phyloP scores from a whole-genome alignment of 2,888 invertebrate genomes.

The Diploptera punctata region DNA sequence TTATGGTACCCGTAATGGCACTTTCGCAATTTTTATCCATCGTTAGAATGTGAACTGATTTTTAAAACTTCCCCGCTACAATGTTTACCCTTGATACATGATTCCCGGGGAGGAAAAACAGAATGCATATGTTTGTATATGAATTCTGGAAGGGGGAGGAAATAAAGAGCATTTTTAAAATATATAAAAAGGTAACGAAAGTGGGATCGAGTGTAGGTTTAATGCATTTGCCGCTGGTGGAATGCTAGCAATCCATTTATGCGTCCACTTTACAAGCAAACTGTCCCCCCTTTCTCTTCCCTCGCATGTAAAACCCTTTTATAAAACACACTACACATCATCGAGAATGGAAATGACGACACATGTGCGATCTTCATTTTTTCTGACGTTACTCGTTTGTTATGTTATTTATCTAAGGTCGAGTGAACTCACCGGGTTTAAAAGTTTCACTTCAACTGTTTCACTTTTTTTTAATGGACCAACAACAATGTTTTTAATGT shows the following conservation, averaged over 20 bases:
- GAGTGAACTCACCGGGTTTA: too few relatives aligned
- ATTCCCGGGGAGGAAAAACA: neutral
- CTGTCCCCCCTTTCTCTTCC: neutral
- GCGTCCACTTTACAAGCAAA: neutral
- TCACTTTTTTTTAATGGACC: too few relatives aligned
- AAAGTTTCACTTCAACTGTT: too few relatives aligned
- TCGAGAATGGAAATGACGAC: neutral
- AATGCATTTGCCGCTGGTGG: neutral
- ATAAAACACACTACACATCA: neutral
- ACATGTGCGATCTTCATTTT: too few relatives aligned
- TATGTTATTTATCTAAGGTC: too few relatives aligned
- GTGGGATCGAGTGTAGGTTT: neutral
- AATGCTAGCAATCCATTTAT: slow-evolving; percentile 16
- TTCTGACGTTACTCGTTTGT: too few relatives aligned
- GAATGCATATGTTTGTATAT: slow-evolving; percentile 14
- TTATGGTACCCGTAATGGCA: too few relatives aligned
- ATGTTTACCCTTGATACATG: slow-evolving; percentile 21
- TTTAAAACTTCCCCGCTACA: slow-evolving; percentile 7
- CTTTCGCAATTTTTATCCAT: slow-evolving; percentile 15
- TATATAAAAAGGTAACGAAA: slow-evolving; percentile 6
- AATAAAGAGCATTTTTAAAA: slow-evolving; percentile 6
- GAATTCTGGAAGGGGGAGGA: neutral
- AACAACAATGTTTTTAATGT: too few relatives aligned
- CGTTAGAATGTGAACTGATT: slow-evolving; percentile 25
- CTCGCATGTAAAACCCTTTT: slow-evolving; percentile 7